Evolutionary conservation across 2,113 vertebrate species (phyloP).

Genomic region (Pedetes capensis): DNA sequence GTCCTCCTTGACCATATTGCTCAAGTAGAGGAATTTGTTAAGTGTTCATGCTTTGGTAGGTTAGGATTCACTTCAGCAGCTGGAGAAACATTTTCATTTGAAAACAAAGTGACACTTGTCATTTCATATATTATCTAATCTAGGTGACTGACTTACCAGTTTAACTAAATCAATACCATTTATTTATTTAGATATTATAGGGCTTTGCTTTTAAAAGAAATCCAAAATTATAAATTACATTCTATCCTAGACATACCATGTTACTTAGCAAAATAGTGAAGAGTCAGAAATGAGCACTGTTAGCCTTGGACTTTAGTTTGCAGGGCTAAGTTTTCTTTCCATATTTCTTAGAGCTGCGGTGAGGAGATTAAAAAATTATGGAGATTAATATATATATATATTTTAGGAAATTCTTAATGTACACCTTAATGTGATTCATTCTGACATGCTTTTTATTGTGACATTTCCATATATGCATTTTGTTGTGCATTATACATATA

Average conservation of each 20-base stretch:
- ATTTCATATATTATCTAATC: neutral
- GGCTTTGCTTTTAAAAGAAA: neutral
- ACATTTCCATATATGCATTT: too few relatives aligned
- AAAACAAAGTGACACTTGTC: neutral
- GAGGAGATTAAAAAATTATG: too few relatives aligned
- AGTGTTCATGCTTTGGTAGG: neutral
- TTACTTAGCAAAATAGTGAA: neutral
- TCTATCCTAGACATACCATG: neutral
- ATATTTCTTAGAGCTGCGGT: too few relatives aligned
- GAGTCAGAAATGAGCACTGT: neutral
- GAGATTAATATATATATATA: too few relatives aligned
- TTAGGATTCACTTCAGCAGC: neutral
- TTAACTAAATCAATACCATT: neutral
- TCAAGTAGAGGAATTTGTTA: slow-evolving; percentile 30
- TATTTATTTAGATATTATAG: neutral
- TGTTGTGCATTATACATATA: too few relatives aligned
- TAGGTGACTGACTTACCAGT: neutral
- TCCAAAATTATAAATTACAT: neutral
- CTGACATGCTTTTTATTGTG: too few relatives aligned
- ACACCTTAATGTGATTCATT: too few relatives aligned
- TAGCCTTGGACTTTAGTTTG: neutral
- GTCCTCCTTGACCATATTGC: slow-evolving; percentile 1
- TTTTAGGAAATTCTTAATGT: too few relatives aligned
- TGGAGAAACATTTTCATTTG: slow-evolving; percentile 29
- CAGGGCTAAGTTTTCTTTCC: neutral